Conservation (phyloP, 2,888 invertebrate genomes). For the Agrilus mali region DNA sequence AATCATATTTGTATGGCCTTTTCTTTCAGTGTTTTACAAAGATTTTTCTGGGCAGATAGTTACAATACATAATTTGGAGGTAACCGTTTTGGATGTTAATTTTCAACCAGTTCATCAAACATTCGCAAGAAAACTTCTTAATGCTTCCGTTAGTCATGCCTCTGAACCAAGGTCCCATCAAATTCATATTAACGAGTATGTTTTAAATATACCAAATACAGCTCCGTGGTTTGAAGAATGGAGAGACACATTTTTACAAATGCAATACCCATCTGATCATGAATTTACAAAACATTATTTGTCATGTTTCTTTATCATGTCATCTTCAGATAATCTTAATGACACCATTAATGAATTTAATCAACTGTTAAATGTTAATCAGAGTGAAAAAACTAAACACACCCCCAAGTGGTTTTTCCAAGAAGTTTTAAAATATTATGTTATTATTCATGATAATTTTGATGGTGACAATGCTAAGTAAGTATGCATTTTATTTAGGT, state of each 20-base stretch:
- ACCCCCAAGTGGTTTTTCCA: conserved; percentile 72
- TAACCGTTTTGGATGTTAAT: conserved; percentile 72
- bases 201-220: conserved; percentile 57
- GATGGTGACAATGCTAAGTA: conserved; percentile 64
- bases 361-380: conserved; percentile 68
- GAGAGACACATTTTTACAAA: conserved; percentile 80
- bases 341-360: conserved; percentile 71
- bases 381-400: conserved; percentile 61
- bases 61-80: conserved; percentile 60
- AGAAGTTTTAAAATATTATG: conserved; percentile 76
- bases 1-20: conserved; percentile 8
- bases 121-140: conserved; percentile 71
- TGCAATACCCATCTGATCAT: conserved; percentile 85
- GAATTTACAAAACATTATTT: conserved; percentile 88
- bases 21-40: conserved; percentile 58
- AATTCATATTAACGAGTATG: conserved; percentile 32
- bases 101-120: conserved; percentile 70
- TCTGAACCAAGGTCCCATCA: conserved; percentile 21
- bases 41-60: conserved; percentile 69
- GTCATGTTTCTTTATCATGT: conserved; percentile 67
- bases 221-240: conserved; percentile 95
- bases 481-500: conserved; percentile 23
- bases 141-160: conserved; percentile 34
- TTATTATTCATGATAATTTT: conserved; percentile 75
- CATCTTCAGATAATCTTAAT: conserved; percentile 63